A percentile compares a stretch with the other conserved stretches of the same genome.
phyloP scores from a whole-genome alignment of 2,888 invertebrate genomes.

The Apodemia duryi region DNA sequence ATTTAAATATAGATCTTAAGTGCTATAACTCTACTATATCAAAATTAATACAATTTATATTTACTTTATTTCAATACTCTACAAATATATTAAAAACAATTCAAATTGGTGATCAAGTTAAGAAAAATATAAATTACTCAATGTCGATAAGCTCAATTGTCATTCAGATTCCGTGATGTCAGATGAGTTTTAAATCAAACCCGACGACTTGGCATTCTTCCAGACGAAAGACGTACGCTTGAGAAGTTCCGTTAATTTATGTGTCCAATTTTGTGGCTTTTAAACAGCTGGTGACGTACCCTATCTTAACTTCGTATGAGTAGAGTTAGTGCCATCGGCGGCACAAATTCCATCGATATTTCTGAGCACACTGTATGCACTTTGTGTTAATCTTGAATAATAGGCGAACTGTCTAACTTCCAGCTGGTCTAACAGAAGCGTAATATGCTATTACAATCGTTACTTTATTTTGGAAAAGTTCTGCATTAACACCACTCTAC shows the following conservation, averaged over 20 bases:
- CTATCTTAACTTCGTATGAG: background rate
- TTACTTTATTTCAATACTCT: background rate
- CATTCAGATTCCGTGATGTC: slow-evolving; percentile 13
- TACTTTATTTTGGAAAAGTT: no score
- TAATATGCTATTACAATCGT: no score
- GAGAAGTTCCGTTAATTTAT: slow-evolving; percentile 15
- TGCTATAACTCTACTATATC: no score
- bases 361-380: no score
- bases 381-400: no score
- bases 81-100: background rate
- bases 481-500: no score
- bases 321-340: no score
- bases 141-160: slow-evolving; percentile 10
- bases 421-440: no score
- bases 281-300: slow-evolving; percentile 8
- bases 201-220: slow-evolving; percentile 26
- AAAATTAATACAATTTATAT: no score
- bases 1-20: no score
- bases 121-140: slow-evolving; percentile 2
- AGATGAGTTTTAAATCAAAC: slow-evolving; percentile 26
- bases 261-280: background rate
- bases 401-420: no score
- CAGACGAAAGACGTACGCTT: slow-evolving; percentile 20
- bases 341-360: no score
- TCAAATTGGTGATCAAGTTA: background rate